Evolutionary conservation across 1,140 invertebrate genomes (phyloP), one percentile per base, ranked within the genome.

Genomic region (Procambarus clarkii): DNA sequence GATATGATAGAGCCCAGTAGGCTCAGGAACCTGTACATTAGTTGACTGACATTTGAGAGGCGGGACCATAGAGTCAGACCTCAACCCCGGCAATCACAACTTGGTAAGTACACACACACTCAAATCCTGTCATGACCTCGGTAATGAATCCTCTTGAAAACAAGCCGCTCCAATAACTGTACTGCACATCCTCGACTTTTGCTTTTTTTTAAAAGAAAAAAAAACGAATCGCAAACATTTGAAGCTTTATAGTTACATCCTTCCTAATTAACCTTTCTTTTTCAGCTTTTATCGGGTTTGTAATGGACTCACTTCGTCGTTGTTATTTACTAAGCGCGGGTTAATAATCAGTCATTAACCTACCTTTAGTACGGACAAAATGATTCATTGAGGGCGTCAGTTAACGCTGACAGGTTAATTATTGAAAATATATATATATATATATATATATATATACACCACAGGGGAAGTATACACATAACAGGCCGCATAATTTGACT

Each of bases 381-480:
- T 58, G 60, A 82, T 82, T 60, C 58, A 82, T 64, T 45, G 80
- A 82, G 18, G 18, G 50, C 7, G 79, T 54, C 50, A 8, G 50
- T 34, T 13, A 15, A 82, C 80, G 80, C 18, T 82, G 80, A 82
- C 45, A 50, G 60, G 80, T 60, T 82, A 82, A 82, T 83, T 83
- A 83, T 24, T 15, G 46, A n/a, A 45, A 54, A 58, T 34, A 69
- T 45, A 18, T 18, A 69, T 45, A 64, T 69, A 69, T 4, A 69
- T 45, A 64, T 69, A 69, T 4, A 58, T 34, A 69, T 45, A 18
- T 18, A 69, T 45, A 64, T 69, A 69, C 1, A 83, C 58, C 15
- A 13, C 58, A n/a, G 60, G 24, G 45, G 46, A 34, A 34, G 34
- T 34, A 34, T 69, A 83, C 69, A 83, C 34, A 69, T 69, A 82